Base-by-base conservation (phyloP, 2,888 invertebrate genomes). In the Sthenelais limicola region DNA sequence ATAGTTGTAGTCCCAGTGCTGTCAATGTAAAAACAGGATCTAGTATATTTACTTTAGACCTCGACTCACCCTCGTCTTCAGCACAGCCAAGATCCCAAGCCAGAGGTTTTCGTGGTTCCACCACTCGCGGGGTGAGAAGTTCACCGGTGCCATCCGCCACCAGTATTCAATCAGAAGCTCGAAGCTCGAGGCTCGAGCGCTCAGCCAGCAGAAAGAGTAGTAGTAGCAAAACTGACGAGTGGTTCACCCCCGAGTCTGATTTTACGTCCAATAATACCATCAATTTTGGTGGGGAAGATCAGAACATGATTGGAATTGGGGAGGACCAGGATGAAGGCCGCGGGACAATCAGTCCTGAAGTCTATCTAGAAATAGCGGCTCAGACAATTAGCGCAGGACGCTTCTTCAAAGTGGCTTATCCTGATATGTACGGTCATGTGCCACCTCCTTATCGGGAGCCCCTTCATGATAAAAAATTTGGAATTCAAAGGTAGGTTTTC, bases 321-420 rank as follows among this genome's bases (percentile, higher is more conserved):
- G 67, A 67, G 30, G 67, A 68, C 3, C 62, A 68, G 21, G 68
- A 77, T 38, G 38, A 62, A 18, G 30, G 47, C 12, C 28, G 24
- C n/a, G 33, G 43, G 28, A 73, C 76, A 18, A 76, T 77, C 68
- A 82, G 83, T 71, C 79, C 84, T 12, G 79, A 84, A n/a, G 54
- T 83, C 3, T 88, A 85, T 75, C 75, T 81, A 49, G 82, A 83
- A 26, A 75, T 86, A 28, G 84, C 88, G 1, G 49, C 80, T 4
- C 54, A 79, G 47, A 89, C 89, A 0, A 81, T 87, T 70, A 92
- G 92, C 82, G 91, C 93, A 18, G 91, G 92, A 74, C 91, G 91
- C 5, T 93, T 93, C 85, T 91, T 92, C 38, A 93, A 93, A 87
- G 90, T 93, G 4, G 92, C 93, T 0, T 93, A 92, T 85, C 94